Conservation (phyloP, 2,797 vertebrate species). For the Sebastes nivosus region DNA sequence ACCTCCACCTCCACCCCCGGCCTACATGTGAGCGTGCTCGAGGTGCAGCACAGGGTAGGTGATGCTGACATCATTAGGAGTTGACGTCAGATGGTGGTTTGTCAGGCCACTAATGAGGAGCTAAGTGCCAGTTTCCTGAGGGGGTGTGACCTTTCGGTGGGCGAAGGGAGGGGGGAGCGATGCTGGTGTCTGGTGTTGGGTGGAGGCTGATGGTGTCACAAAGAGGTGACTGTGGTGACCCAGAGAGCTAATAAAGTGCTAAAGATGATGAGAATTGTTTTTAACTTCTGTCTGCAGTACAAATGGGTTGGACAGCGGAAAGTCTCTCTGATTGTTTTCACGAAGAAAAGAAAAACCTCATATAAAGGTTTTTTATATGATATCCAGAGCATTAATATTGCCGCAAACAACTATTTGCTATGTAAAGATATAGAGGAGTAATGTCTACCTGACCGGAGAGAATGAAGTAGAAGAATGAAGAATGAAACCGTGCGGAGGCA, state of each 20-base stretch:
- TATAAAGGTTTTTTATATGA: not conserved
- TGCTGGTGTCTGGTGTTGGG: slow-evolving; percentile 16
- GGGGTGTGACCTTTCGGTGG: slow-evolving; percentile 10
- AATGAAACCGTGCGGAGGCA: too few species aligned
- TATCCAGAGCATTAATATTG: too few species aligned
- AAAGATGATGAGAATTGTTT: not conserved
- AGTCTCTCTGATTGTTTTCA: not conserved
- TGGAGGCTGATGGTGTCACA: slow-evolving; percentile 12
- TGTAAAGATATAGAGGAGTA: too few species aligned
- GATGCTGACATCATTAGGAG: slow-evolving; percentile 35
- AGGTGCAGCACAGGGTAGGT: not conserved
- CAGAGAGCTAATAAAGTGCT: slow-evolving; percentile 8
- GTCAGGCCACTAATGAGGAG: slow-evolving; percentile 58
- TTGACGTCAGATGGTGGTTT: slow-evolving; percentile 43
- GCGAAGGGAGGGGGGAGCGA: not conserved
- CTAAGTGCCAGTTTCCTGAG: slow-evolving; percentile 62
- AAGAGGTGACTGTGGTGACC: slow-evolving; percentile 39
- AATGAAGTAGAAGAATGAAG: too few species aligned
- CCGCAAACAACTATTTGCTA: too few species aligned
- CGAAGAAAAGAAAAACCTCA: not conserved
- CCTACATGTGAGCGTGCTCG: not conserved
- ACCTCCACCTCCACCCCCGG: not conserved
- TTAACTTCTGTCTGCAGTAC: not conserved
- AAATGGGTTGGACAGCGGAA: not conserved
- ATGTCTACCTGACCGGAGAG: too few species aligned